Evolutionary conservation across 1,140 invertebrate genomes (phyloP).

Genomic region (Saccostrea echinata): DNA sequence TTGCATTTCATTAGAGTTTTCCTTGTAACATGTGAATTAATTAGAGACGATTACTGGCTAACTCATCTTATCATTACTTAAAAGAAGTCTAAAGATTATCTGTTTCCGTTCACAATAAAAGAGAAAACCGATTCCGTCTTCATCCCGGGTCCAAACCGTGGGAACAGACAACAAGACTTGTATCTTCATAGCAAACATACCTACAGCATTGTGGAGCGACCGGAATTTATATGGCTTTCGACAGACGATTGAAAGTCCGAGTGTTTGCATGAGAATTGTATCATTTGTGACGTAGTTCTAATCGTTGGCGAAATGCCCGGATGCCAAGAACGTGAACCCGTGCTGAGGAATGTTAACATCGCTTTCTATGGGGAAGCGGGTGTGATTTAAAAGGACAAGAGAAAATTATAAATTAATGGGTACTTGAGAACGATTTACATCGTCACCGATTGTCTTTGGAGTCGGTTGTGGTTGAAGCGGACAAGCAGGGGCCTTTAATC

Average conservation of each 20-base stretch:
- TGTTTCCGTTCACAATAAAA: constrained; percentile 31
- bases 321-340: background rate
- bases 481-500: background rate
- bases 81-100: background rate
- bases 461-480: constrained; percentile 14
- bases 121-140: constrained; percentile 26
- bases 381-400: constrained; percentile 40
- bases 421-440: constrained; percentile 45
- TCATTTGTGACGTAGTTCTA: constrained; percentile 45
- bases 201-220: background rate
- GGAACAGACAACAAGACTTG: constrained; percentile 32
- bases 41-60: background rate
- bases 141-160: constrained; percentile 13
- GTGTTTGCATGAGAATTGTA: constrained; percentile 48
- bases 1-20: background rate
- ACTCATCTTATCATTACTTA: background rate
- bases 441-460: constrained; percentile 27
- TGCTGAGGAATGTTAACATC: constrained; percentile 6
- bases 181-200: constrained; percentile 29
- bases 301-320: constrained; percentile 25
- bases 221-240: constrained; percentile 48
- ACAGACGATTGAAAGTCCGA: constrained; percentile 40
- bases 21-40: background rate
- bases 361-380: background rate
- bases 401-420: constrained; percentile 36